Conservation (phyloP, 2,797 vertebrate genomes). For the Threskiornis aethiopicus region DNA sequence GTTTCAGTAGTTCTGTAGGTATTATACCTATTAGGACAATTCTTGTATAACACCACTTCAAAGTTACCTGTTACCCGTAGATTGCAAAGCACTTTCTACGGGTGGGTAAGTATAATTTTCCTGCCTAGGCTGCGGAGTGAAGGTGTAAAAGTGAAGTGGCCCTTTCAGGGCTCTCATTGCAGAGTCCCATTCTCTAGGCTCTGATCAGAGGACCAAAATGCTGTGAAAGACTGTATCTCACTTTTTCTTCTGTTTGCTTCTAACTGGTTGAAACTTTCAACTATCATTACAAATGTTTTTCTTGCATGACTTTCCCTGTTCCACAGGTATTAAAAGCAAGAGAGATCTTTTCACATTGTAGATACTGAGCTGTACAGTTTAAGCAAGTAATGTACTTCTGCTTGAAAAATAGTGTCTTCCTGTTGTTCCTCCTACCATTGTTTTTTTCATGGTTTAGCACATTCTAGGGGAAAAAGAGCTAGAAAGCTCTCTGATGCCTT, state of each 20-base stretch:
- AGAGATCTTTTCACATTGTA: rapidly evolving
- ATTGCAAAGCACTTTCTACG: not conserved
- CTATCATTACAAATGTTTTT: not conserved
- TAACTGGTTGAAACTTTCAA: not conserved
- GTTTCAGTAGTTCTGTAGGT: not conserved
- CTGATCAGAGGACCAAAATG: not conserved
- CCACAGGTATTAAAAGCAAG: not conserved
- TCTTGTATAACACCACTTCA: not conserved
- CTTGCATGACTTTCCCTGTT: not conserved
- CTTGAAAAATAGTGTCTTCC: not conserved
- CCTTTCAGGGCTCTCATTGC: not conserved
- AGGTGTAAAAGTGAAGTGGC: not conserved
- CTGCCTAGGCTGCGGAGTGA: not conserved
- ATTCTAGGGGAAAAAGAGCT: not conserved
- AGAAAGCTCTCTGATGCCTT: not conserved
- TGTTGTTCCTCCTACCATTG: rapidly evolving
- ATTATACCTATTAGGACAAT: not conserved
- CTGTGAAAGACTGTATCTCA: not conserved
- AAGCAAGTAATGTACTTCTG: not conserved
- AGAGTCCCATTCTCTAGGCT: not conserved
- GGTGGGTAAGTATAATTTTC: not conserved
- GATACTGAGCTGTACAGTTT: not conserved
- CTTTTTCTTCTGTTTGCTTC: not conserved
- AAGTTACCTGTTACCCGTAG: not conserved
- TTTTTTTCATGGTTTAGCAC: not conserved